These are phyloP conservation scores for Plebejus argus DNA, from an alignment of 2,888 invertebrate genomes.

Conservation along the genomic window DNA sequence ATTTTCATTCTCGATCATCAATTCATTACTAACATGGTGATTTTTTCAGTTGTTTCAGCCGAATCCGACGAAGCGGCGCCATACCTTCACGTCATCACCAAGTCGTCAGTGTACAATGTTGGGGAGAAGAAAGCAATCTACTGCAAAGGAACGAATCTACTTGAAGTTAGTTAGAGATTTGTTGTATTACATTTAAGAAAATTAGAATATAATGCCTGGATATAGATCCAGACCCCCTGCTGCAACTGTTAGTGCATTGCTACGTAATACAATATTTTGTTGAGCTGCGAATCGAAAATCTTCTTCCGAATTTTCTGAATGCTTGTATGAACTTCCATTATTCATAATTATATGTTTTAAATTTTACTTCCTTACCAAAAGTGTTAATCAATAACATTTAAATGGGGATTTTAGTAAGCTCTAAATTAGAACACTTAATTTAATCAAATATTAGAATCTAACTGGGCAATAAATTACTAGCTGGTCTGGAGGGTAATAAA, in stretches of 20 bases:
- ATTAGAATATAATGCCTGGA: neutral
- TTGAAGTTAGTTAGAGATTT: slow-evolving; percentile 50
- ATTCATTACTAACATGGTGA: neutral
- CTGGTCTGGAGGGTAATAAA: slow-evolving; percentile 15
- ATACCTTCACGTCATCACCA: slow-evolving; percentile 58
- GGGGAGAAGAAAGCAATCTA: slow-evolving; percentile 67
- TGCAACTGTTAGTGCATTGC: too few relatives aligned
- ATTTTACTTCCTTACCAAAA: neutral
- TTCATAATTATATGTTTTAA: neutral
- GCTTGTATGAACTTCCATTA: neutral
- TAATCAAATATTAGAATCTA: slow-evolving; percentile 6
- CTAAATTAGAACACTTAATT: slow-evolving; percentile 16
- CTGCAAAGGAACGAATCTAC: slow-evolving; percentile 62
- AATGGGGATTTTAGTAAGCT: neutral
- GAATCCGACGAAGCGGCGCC: slow-evolving; percentile 54
- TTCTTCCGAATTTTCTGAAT: neutral
- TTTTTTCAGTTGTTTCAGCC: slow-evolving; percentile 54
- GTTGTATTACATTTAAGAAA: neutral
- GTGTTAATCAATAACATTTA: neutral
- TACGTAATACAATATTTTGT: too few relatives aligned
- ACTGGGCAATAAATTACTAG: slow-evolving; percentile 6
- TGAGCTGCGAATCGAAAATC: neutral
- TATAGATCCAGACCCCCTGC: neutral
- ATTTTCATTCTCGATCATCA: too few relatives aligned
- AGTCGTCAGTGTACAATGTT: slow-evolving; percentile 62